phyloP scores from a whole-genome alignment of 2,888 invertebrate genomes.

The Ophioninae sp. region DNA sequence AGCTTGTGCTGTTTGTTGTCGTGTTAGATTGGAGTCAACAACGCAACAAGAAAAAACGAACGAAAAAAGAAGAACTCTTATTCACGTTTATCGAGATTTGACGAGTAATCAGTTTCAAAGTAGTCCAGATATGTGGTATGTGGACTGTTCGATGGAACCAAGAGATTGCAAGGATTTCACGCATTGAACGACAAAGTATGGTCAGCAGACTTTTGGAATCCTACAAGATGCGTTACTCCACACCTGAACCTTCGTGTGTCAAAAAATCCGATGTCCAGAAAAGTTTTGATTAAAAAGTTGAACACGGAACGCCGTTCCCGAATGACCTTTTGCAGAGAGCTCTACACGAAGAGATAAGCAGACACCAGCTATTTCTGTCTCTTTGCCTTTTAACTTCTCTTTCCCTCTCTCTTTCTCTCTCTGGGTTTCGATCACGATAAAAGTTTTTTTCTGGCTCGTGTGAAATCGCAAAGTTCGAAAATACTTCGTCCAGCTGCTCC shows the following conservation, averaged over 20 bases:
- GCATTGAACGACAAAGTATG: conserved; percentile 5
- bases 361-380: neutral
- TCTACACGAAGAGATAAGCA: conserved; percentile 50
- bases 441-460: conserved; percentile 24
- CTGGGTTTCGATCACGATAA: neutral
- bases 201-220: conserved; percentile 33
- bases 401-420: neutral
- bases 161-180: neutral
- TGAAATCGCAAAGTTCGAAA: conserved; percentile 47
- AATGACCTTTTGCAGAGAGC: conserved; percentile 38
- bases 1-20: conserved; percentile 16
- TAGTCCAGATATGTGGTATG: neutral
- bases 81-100: neutral
- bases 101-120: neutral
- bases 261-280: conserved; percentile 67
- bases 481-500: conserved; percentile 37
- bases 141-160: conserved; percentile 2
- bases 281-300: conserved; percentile 77
- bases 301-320: conserved; percentile 10
- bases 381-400: conserved; percentile 16
- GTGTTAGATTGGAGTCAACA: neutral
- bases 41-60: neutral
- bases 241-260: conserved; percentile 21
- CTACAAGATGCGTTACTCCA: conserved; percentile 12
- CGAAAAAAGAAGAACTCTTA: neutral